Conservation (phyloP, 2,888 invertebrate species). For the Pteria penguin region DNA sequence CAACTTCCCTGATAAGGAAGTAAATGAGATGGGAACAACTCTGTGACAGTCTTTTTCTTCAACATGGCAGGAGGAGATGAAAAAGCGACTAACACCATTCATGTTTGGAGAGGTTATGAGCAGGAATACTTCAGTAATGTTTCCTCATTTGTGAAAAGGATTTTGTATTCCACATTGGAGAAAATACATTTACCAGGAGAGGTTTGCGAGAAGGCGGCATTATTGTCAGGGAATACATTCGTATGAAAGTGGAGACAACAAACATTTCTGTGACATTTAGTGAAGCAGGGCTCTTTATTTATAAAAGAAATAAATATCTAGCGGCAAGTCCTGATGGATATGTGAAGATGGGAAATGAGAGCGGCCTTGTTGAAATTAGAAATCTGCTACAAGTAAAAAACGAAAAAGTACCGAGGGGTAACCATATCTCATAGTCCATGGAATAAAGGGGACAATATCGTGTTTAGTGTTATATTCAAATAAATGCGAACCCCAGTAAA, state of each 20-base stretch:
- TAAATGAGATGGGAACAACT: background rate
- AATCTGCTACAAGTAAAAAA: too few relatives aligned
- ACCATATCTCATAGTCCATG: too few relatives aligned
- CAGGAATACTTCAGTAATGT: background rate
- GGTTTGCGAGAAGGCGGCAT: slow-evolving; percentile 27
- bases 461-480: too few relatives aligned
- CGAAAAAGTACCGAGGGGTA: too few relatives aligned
- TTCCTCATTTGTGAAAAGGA: slow-evolving; percentile 6
- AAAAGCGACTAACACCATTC: background rate
- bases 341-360: slow-evolving; percentile 2
- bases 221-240: slow-evolving; percentile 34
- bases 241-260: slow-evolving; percentile 24
- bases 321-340: slow-evolving; percentile 42
- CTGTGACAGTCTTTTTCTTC: background rate
- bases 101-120: background rate
- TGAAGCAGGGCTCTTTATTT: slow-evolving; percentile 17
- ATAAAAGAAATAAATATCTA: slow-evolving; percentile 16
- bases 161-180: slow-evolving; percentile 32
- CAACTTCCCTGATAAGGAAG: background rate
- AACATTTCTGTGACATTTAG: slow-evolving; percentile 23
- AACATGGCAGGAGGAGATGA: background rate
- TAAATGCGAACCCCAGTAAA: too few relatives aligned
- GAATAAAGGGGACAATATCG: too few relatives aligned
- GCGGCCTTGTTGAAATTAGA: slow-evolving; percentile 27
- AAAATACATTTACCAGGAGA: slow-evolving; percentile 22